These are phyloP conservation scores for Euwallacea fornicatus DNA, from an alignment of 1,140 invertebrate species.

Conservation along the genomic window DNA sequence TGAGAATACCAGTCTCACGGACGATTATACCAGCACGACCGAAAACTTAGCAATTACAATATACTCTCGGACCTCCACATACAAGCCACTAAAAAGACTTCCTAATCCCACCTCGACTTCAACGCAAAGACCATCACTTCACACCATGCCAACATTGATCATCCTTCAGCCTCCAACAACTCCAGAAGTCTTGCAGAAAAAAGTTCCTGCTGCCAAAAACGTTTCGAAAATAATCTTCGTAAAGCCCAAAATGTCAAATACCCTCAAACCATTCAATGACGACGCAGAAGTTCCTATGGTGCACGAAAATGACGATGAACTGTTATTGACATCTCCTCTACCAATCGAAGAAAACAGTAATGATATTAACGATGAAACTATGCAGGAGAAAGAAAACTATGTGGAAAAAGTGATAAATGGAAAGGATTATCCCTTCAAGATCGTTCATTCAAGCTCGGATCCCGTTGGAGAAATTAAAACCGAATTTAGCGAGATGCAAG, in stretches of 20 bases:
- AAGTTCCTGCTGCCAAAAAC: constrained; percentile 8
- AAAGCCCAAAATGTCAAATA: constrained; percentile 8
- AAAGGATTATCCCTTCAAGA: constrained; percentile 4
- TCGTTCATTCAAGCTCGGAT: not conserved
- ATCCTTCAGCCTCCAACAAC: constrained; percentile 10
- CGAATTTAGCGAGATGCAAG: constrained; percentile 15
- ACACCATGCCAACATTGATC: not conserved
- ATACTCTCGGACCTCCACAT: too few relatives aligned
- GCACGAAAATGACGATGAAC: constrained; percentile 20
- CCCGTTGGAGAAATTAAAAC: constrained; percentile 20
- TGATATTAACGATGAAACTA: constrained; percentile 17
- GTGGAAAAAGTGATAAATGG: constrained; percentile 22
- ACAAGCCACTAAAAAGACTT: too few relatives aligned
- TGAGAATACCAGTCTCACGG: not conserved
- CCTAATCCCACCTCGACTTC: too few relatives aligned
- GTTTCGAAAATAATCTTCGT: constrained; percentile 9
- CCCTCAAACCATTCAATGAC: constrained; percentile 1
- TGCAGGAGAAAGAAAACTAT: constrained; percentile 23
- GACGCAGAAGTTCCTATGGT: constrained; percentile 15
- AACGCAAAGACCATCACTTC: too few relatives aligned
- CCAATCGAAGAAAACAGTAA: constrained; percentile 10
- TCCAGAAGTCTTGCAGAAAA: constrained; percentile 11
- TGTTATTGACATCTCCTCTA: constrained; percentile 11
- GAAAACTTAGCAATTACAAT: not conserved
- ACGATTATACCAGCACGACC: not conserved